Conservation (phyloP, 1,140 invertebrate species). For the Drosophila guanche region DNA sequence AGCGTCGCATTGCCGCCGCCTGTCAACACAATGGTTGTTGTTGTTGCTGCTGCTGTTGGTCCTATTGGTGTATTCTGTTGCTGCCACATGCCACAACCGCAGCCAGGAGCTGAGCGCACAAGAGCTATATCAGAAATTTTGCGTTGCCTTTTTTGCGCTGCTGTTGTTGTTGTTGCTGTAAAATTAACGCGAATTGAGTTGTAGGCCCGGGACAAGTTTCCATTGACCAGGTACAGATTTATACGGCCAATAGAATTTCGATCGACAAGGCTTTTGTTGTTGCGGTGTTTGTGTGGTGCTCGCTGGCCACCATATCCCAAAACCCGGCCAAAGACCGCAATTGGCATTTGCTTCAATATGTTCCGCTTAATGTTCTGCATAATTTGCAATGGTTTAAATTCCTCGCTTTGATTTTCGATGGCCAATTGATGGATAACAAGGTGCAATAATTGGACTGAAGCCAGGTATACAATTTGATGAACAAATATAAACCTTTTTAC, state of each 20-base stretch:
- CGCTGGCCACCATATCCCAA: background rate
- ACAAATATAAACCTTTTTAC: too few relatives aligned
- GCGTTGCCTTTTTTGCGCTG: background rate
- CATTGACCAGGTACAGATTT: slow-evolving; percentile 59
- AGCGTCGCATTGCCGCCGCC: slow-evolving; percentile 67
- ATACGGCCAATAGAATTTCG: slow-evolving; percentile 47
- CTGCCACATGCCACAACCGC: slow-evolving; percentile 27
- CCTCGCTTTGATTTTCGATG: background rate
- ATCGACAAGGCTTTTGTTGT: slow-evolving; percentile 19
- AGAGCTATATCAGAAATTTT: slow-evolving; percentile 37
- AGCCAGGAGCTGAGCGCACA: slow-evolving; percentile 12
- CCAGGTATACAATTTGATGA: too few relatives aligned
- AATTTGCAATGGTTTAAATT: slow-evolving; percentile 13
- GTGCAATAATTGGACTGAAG: too few relatives aligned
- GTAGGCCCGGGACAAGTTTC: slow-evolving; percentile 56
- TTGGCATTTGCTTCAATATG: slow-evolving; percentile 33
- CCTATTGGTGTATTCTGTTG: background rate
- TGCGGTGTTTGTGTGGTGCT: background rate
- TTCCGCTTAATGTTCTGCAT: slow-evolving; percentile 2
- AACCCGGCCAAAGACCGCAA: slow-evolving; percentile 27
- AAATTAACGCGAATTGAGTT: slow-evolving; percentile 75
- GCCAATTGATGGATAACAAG: background rate
- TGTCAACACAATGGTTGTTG: slow-evolving; percentile 72
- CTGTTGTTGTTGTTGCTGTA: slow-evolving; percentile 24
- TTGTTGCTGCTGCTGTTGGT: slow-evolving; percentile 18